Evolutionary conservation across 2,113 vertebrate genomes (phyloP), one percentile per base, ranked within the genome.

Genomic region (Stegostoma tigrinum): DNA sequence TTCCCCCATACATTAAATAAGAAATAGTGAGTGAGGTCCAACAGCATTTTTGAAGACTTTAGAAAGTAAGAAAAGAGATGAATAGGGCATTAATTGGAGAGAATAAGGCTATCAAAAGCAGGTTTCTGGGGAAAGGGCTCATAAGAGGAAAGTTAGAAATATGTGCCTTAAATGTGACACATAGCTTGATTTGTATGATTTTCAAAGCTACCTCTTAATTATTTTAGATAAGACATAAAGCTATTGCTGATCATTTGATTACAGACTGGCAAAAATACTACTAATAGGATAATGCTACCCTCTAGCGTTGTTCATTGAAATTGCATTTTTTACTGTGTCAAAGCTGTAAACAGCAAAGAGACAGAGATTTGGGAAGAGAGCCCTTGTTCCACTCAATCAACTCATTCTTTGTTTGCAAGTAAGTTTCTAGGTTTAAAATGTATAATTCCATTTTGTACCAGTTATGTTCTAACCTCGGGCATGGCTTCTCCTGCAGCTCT

Each of bases 251-350:
- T 38, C 17, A 42, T 42, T 17, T 45, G 80, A 19, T 34, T 42
- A 14, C 23, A 30, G 85, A 30, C 85, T 86, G 45, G 7, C 10
- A 52, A 87, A 55, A 91, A 34, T 6, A 48, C 61, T 61, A 64
- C 64, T 91, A 17, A 64, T n/a, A 64, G 30, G 87, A 34, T 55
- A 91, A n/a, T 91, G 55, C 55, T 91, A 30, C 14, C 87, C 87
- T 91, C 87, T 91, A 64, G 87, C 64, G 87, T n/a, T 64, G 30
- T 91, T 91, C 87, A 91, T 55, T n/a, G 55, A 91, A 91, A 91
- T 64, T 91, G 87, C 87, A 91, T 0, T 0, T 83, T 83, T 45
- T 23, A n/a, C n/a, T 6, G 34, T 64, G 52, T 91, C 48, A 30
- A 52, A 61, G 55, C 55, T 61, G 10, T 12, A 12, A 8, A 8